Conservation (phyloP, 2,888 invertebrate genomes). For the Conchocele bisecta region DNA sequence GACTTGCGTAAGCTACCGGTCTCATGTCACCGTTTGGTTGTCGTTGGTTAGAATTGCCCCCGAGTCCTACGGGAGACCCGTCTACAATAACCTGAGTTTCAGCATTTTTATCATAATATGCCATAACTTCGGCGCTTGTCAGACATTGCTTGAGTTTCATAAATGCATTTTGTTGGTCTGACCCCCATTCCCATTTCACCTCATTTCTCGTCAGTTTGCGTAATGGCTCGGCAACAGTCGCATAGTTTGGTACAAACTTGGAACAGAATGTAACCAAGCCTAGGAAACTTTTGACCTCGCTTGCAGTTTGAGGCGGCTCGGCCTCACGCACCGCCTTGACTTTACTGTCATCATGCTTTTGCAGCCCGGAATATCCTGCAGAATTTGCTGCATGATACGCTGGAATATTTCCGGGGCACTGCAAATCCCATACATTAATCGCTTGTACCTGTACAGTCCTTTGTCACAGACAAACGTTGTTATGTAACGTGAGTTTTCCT, state of each 20-base stretch:
- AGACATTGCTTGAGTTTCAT: neutral
- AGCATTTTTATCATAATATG: slow-evolving; percentile 1
- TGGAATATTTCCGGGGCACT: slow-evolving; percentile 19
- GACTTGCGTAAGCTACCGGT: slow-evolving; percentile 15
- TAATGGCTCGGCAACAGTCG: slow-evolving; percentile 12
- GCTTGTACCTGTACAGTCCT: slow-evolving; percentile 10
- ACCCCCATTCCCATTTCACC: neutral
- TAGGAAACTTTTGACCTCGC: slow-evolving; percentile 2
- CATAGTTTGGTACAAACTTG: slow-evolving; percentile 13
- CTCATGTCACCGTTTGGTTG: slow-evolving; percentile 4
- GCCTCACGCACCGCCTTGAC: slow-evolving; percentile 6
- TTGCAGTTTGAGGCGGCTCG: neutral
- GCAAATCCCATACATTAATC: slow-evolving; percentile 38
- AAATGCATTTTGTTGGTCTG: slow-evolving; percentile 2
- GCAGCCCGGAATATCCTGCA: slow-evolving; percentile 4
- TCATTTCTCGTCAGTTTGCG: slow-evolving; percentile 19
- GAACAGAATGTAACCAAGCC: slow-evolving; percentile 11
- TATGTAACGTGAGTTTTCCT: neutral
- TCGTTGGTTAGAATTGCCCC: slow-evolving; percentile 5
- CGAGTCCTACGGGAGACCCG: neutral
- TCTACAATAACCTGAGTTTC: slow-evolving; percentile 21
- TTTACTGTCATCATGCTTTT: slow-evolving; percentile 19
- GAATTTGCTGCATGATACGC: slow-evolving; percentile 5
- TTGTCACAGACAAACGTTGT: slow-evolving; percentile 15
- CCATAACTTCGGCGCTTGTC: slow-evolving; percentile 12